These are phyloP conservation scores for Gymnogyps californianus DNA, from an alignment of 2,113 vertebrate species.

Conservation along the genomic window DNA sequence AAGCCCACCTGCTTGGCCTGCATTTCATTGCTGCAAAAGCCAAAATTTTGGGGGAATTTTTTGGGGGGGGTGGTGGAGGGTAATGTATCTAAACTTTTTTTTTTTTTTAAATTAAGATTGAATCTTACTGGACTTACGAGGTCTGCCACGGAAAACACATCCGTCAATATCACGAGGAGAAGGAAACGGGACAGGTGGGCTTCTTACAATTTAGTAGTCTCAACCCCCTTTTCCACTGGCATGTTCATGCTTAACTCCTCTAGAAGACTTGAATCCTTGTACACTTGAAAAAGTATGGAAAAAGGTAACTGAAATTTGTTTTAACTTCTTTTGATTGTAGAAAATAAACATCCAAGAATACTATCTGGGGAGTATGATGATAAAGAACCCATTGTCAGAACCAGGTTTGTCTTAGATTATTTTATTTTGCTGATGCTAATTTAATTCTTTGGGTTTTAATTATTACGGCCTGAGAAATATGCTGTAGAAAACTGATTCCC, in stretches of 20 bases:
- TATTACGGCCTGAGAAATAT: background rate
- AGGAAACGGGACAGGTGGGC: slow-evolving; percentile 93
- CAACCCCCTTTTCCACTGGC: background rate
- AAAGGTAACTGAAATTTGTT: background rate
- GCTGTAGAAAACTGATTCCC: background rate
- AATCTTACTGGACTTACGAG: slow-evolving; percentile 98
- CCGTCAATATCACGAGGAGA: slow-evolving; percentile 97
- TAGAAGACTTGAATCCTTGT: background rate
- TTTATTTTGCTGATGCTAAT: background rate
- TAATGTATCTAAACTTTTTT: background rate
- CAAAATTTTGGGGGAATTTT: background rate
- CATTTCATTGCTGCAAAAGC: background rate
- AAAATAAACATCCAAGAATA: slow-evolving; percentile 96
- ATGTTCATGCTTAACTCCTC: background rate
- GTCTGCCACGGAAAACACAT: slow-evolving; percentile 96
- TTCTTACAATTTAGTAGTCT: background rate
- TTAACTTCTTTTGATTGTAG: slow-evolving; percentile 70
- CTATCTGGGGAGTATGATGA: slow-evolving; percentile 86
- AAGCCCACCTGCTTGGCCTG: background rate
- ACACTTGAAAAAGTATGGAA: background rate
- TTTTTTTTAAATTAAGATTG: slow-evolving; percentile 80
- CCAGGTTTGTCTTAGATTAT: slow-evolving; percentile 75
- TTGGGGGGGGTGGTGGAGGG: too few species aligned
- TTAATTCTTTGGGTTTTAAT: background rate
- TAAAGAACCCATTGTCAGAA: slow-evolving; percentile 75